These are phyloP conservation scores for Leptopilina clavipes DNA, from an alignment of 1,140 invertebrate genomes.

Conservation along the genomic window DNA sequence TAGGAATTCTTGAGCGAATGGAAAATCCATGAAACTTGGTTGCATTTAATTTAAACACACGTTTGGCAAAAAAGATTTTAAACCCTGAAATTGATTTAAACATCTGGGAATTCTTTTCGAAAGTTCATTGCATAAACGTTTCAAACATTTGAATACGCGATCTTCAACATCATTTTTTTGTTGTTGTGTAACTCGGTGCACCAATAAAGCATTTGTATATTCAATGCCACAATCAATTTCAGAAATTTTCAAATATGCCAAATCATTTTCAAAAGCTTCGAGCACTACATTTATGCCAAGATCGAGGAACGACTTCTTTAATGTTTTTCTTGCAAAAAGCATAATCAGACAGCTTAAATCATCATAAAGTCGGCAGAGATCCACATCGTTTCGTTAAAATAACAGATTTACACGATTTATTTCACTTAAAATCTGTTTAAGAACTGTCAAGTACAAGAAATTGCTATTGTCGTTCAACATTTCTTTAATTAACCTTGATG, in stretches of 20 bases:
- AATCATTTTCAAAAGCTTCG: conserved; percentile 43
- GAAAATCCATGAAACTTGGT: conserved; percentile 36
- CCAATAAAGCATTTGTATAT: conserved; percentile 37
- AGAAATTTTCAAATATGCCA: conserved; percentile 40
- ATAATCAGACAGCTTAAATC: conserved; percentile 49
- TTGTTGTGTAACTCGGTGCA: neutral
- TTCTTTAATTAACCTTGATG: conserved; percentile 49
- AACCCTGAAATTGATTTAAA: conserved; percentile 38
- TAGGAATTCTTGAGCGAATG: conserved; percentile 34
- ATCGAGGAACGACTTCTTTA: conserved; percentile 44
- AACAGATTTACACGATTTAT: conserved; percentile 48
- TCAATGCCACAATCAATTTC: conserved; percentile 46
- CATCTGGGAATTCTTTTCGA: conserved; percentile 39
- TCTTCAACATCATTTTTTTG: conserved; percentile 26
- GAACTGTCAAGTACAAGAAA: neutral
- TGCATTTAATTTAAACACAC: conserved; percentile 36
- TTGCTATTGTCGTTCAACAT: conserved; percentile 53
- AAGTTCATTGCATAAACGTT: conserved; percentile 38
- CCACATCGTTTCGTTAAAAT: conserved; percentile 53
- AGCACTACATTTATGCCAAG: conserved; percentile 33
- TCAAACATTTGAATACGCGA: conserved; percentile 36
- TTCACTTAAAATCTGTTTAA: conserved; percentile 51
- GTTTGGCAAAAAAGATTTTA: conserved; percentile 34
- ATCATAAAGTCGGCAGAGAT: conserved; percentile 48
- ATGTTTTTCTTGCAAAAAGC: conserved; percentile 45